Evolutionary conservation across 2,797 vertebrate genomes (phyloP).

Genomic region (Aulostomus chinensis): DNA sequence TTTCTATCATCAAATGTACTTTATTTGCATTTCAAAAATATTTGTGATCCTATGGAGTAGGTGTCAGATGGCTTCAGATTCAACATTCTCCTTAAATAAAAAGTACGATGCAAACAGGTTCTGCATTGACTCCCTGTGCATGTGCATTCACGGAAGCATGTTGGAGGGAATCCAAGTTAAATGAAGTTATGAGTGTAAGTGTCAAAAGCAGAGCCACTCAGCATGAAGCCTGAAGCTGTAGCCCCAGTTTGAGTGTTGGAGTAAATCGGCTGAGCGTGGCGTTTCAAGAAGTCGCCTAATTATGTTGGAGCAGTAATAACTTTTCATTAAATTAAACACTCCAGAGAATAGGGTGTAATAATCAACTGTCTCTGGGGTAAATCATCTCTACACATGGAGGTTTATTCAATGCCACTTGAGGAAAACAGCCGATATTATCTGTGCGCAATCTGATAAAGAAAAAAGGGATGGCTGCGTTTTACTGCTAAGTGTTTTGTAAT

Average conservation of each 20-base stretch:
- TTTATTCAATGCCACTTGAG: conserved; percentile 14
- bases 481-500: too few relatives aligned
- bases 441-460: background rate
- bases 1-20: too few relatives aligned
- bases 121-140: background rate
- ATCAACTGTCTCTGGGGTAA: conserved; percentile 45
- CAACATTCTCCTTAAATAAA: too few relatives aligned
- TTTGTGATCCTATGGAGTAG: too few relatives aligned
- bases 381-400: conserved; percentile 14
- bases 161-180: background rate
- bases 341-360: conserved; percentile 36
- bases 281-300: conserved; percentile 45
- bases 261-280: conserved; percentile 45
- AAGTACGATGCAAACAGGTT: too few relatives aligned
- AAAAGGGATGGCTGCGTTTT: background rate
- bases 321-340: conserved; percentile 57
- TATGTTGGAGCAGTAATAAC: conserved; percentile 45
- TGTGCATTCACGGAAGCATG: background rate
- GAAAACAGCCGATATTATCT: conserved; percentile 10
- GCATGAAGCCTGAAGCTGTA: conserved; percentile 6
- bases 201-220: conserved; percentile 1
- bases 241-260: conserved; percentile 17
- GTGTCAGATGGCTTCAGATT: too few relatives aligned
- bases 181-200: background rate
- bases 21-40: too few relatives aligned